A percentile compares a stretch with the other conserved stretches of the same genome.
Conservation (phyloP, 92 coral and sea anemone genomes). For the Porites evermanni region DNA sequence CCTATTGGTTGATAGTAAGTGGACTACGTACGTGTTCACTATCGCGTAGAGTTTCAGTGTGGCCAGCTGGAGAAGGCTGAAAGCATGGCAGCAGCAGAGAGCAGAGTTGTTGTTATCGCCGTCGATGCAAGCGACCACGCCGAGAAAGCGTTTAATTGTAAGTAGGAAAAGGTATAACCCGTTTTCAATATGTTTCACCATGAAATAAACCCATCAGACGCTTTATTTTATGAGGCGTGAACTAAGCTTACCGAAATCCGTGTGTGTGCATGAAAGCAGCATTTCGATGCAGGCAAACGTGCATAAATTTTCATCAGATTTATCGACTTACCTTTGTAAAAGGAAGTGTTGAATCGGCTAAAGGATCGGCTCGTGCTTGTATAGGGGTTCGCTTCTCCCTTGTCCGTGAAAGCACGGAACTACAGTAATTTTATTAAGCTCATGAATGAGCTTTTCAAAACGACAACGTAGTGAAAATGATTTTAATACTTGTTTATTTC, state of each 20-base stretch:
- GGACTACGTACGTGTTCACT: too few species aligned
- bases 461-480: too few species aligned
- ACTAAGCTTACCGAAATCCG: not conserved
- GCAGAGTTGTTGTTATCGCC: constrained; percentile 29
- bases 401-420: not conserved
- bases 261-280: not conserved
- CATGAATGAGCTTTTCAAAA: not conserved
- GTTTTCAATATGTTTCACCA: too few species aligned
- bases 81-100: constrained; percentile 20
- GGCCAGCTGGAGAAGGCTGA: not conserved
- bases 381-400: too few species aligned
- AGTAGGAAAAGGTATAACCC: not conserved
- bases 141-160: constrained; percentile 48
- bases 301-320: not conserved
- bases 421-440: not conserved
- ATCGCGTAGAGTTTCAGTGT: too few species aligned
- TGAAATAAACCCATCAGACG: not conserved
- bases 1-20: too few species aligned
- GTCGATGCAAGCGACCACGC: constrained; percentile 49
- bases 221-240: not conserved
- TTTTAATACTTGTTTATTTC: too few species aligned
- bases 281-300: not conserved
- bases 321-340: too few species aligned
- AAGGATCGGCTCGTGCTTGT: too few species aligned
- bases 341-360: too few species aligned